These are phyloP conservation scores for Numenius phaeopus DNA, from an alignment of 2,797 vertebrate species.

Conservation along the genomic window DNA sequence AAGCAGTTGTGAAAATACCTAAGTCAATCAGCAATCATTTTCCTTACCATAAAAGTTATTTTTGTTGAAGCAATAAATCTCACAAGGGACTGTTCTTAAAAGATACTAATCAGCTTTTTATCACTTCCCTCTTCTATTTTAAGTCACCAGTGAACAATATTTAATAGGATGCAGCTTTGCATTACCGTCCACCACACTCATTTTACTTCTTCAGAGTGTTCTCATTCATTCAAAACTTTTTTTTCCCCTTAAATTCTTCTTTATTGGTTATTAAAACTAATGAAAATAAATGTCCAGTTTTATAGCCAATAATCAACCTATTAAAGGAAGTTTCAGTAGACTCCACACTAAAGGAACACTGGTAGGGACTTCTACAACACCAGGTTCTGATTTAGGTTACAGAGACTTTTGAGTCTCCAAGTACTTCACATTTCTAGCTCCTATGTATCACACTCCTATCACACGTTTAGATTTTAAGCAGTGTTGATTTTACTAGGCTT, in stretches of 20 bases:
- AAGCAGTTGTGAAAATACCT: background rate
- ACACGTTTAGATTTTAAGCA: background rate
- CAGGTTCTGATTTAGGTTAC: background rate
- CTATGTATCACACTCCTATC: background rate
- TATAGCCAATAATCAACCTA: background rate
- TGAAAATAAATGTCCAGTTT: background rate
- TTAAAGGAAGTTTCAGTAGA: background rate
- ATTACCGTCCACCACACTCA: background rate
- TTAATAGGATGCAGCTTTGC: background rate
- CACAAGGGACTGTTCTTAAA: background rate
- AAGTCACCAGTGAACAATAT: slow-evolving; percentile 2
- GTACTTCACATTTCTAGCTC: background rate
- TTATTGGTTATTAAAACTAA: background rate
- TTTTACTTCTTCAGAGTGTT: background rate
- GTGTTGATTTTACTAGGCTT: background rate
- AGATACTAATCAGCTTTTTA: background rate
- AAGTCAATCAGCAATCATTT: background rate
- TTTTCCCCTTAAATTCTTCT: background rate
- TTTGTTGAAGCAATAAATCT: background rate
- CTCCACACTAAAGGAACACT: background rate
- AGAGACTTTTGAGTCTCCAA: background rate
- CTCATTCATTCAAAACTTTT: background rate
- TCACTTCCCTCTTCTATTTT: background rate
- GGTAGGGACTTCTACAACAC: background rate
- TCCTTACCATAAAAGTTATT: background rate